Evolutionary conservation across 2,797 vertebrate species (phyloP).

Genomic region (Echiichthys vipera): DNA sequence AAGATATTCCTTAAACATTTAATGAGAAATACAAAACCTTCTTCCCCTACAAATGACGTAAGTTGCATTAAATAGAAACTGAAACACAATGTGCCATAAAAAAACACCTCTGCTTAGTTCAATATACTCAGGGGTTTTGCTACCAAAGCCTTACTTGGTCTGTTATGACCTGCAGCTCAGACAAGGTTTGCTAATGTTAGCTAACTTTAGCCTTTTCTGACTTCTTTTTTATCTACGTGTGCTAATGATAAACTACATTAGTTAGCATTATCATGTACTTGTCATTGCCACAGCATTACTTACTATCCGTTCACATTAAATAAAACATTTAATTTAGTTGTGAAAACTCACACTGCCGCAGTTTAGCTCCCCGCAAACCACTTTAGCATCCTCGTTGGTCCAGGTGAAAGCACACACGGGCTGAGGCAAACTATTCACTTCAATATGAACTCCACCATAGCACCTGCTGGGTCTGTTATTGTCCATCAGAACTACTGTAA

Average conservation of each 20-base stretch:
- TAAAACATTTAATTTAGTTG: neutral
- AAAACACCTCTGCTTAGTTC: neutral
- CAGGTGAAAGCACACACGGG: conserved; percentile 32
- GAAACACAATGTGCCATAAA: neutral
- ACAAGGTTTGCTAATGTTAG: neutral
- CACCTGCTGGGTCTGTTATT: accelerated
- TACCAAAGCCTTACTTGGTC: neutral
- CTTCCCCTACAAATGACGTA: neutral
- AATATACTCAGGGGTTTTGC: neutral
- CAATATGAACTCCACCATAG: conserved; percentile 55
- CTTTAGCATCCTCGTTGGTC: accelerated
- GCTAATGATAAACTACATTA: too few species aligned
- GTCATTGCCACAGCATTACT: too few species aligned
- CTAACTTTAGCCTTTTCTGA: neutral
- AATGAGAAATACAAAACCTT: neutral
- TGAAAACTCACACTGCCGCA: conserved; percentile 55
- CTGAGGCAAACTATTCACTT: accelerated
- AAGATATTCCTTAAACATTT: neutral
- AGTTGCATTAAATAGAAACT: neutral
- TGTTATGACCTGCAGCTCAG: neutral
- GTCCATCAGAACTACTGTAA: conserved; percentile 17
- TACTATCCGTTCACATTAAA: too few species aligned
- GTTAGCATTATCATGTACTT: too few species aligned
- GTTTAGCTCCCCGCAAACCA: conserved; percentile 69
- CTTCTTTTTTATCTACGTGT: neutral